Evolutionary conservation across 1,140 invertebrate genomes (phyloP).

Genomic region (Artemia franciscana): DNA sequence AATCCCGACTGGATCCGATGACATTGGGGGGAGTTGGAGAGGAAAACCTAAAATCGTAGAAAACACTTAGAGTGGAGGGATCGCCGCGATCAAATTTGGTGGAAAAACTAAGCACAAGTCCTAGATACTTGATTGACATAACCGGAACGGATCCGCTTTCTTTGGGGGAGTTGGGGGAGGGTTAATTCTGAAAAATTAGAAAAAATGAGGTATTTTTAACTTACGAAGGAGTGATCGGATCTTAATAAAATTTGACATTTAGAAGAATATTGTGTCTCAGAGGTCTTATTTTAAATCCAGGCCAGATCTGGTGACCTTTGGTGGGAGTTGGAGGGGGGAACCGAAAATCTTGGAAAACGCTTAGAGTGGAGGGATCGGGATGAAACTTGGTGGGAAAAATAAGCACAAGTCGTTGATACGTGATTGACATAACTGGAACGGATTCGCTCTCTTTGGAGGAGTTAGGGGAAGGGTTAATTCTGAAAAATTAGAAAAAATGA

Average conservation of each 20-base stretch:
- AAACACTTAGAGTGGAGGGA: neutral
- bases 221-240: too few species aligned
- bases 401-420: neutral
- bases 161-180: too few species aligned
- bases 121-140: neutral
- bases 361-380: neutral
- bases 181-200: too few species aligned
- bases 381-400: neutral
- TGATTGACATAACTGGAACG: neutral
- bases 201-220: too few species aligned
- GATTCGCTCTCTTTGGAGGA: neutral
- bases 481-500: too few species aligned
- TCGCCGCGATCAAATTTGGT: neutral
- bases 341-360: neutral
- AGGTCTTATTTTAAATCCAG: neutral
- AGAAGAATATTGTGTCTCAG: too few species aligned
- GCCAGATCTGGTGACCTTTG: neutral
- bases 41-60: too few species aligned
- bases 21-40: neutral
- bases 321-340: neutral
- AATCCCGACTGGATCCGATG: too few species aligned
- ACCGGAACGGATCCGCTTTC: too few species aligned
- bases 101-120: neutral
- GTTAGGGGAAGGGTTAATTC: neutral
- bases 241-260: too few species aligned